Percentiles rank a stretch among this genome's conserved stretches.
Conservation (phyloP, 2,113 vertebrate species). For the Elephas maximus region DNA sequence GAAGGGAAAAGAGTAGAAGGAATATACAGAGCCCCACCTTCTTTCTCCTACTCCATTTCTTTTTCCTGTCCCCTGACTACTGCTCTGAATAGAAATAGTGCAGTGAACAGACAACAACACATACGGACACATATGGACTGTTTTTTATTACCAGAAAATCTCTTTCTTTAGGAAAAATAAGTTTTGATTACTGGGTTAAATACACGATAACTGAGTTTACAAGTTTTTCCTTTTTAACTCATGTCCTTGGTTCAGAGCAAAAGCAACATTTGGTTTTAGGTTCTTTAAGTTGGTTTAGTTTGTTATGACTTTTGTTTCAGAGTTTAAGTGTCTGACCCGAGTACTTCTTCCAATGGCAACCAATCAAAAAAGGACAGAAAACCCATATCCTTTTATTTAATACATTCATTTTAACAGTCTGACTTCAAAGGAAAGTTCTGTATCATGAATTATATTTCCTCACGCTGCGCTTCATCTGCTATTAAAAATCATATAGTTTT, state of each 20-base stretch:
- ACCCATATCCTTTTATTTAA: background rate
- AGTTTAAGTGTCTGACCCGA: background rate
- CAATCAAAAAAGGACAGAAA: background rate
- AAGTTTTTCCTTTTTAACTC: conserved; percentile 2
- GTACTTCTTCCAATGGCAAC: background rate
- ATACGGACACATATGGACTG: background rate
- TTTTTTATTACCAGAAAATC: background rate
- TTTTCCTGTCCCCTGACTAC: background rate
- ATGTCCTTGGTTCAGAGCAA: background rate
- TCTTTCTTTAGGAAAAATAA: background rate
- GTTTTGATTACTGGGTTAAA: background rate
- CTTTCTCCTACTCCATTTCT: background rate
- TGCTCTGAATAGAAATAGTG: background rate
- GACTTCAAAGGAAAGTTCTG: conserved; percentile 45
- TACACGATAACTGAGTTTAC: background rate
- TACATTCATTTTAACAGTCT: conserved; percentile 43
- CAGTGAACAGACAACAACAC: background rate
- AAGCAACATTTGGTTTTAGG: background rate
- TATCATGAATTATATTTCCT: conserved; percentile 21
- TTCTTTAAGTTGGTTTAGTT: conserved; percentile 17
- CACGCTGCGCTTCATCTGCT: background rate
- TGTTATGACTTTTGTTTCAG: conserved; percentile 14
- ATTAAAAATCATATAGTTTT: conserved; percentile 17
- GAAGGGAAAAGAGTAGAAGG: no score
- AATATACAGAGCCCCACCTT: background rate